These are phyloP conservation scores for Scrobipalpa atriplicella DNA, from an alignment of 2,888 invertebrate species.

Conservation along the genomic window DNA sequence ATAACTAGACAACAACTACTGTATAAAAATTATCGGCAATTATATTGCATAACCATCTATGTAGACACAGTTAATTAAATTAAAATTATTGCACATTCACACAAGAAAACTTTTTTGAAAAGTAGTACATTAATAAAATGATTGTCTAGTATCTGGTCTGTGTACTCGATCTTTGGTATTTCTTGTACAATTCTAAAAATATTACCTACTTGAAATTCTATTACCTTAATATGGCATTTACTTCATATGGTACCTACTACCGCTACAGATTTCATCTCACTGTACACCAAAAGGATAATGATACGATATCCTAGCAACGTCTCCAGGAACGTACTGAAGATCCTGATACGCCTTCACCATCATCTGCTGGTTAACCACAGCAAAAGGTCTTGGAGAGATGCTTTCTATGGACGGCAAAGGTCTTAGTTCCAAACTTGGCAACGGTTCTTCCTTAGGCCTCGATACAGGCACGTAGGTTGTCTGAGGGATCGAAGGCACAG, in stretches of 20 bases:
- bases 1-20: too few species aligned
- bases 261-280: conserved; percentile 38
- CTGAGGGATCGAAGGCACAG: conserved; percentile 66
- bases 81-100: too few species aligned
- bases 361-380: conserved; percentile 77
- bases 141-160: too few species aligned
- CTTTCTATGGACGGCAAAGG: conserved; percentile 78
- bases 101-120: too few species aligned
- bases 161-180: too few species aligned
- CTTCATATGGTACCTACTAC: background rate
- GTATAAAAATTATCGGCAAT: too few species aligned
- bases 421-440: conserved; percentile 64
- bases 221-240: too few species aligned
- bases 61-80: too few species aligned
- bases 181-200: too few species aligned
- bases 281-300: conserved; percentile 77
- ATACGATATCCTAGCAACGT: conserved; percentile 73
- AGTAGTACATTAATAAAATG: too few species aligned
- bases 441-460: conserved; percentile 64
- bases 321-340: conserved; percentile 71
- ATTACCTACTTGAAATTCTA: too few species aligned
- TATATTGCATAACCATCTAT: too few species aligned
- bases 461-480: conserved; percentile 59
- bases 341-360: conserved; percentile 79
- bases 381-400: conserved; percentile 73